A percentile compares a stretch with the other conserved stretches of the same genome.
These are phyloP conservation scores for Micropterix aruncella DNA, from an alignment of 2,888 invertebrate genomes.

Conservation along the genomic window DNA sequence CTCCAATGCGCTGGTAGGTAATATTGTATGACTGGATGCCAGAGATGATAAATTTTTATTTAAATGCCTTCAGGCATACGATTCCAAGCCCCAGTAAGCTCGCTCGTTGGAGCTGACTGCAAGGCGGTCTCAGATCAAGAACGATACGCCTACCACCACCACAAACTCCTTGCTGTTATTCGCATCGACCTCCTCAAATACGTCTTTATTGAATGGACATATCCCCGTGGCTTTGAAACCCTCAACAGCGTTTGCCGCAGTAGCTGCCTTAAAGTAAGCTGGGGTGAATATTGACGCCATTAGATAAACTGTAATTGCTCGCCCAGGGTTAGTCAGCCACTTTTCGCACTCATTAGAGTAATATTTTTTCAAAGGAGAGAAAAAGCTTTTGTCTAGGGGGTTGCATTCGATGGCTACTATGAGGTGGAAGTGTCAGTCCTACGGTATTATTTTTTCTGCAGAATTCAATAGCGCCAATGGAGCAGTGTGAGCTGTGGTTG, in stretches of 20 bases:
- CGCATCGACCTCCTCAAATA: constrained; percentile 12
- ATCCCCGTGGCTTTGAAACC: constrained; percentile 10
- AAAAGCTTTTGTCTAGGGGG: constrained; percentile 9
- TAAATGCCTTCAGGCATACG: too few species aligned
- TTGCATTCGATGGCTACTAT: constrained; percentile 10
- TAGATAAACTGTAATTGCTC: constrained; percentile 11
- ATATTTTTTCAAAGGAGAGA: constrained; percentile 13
- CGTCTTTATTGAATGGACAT: constrained; percentile 10
- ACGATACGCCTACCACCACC: too few species aligned
- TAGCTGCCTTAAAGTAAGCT: constrained; percentile 6
- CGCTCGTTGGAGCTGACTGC: too few species aligned
- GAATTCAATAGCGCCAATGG: constrained; percentile 8
- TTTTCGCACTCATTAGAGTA: constrained; percentile 13
- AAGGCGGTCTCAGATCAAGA: too few species aligned
- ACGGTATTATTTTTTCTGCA: constrained; percentile 10
- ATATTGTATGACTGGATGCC: too few species aligned
- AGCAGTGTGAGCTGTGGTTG: constrained; percentile 10
- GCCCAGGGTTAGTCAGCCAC: constrained; percentile 13
- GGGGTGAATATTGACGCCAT: constrained; percentile 7
- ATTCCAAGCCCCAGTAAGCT: too few species aligned
- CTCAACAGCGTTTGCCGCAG: constrained; percentile 7
- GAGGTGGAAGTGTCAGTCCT: constrained; percentile 10
- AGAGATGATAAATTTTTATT: too few species aligned
- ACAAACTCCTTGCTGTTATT: too few species aligned
- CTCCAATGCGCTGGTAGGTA: too few species aligned